Evolutionary conservation across 2,113 vertebrate genomes (phyloP).

Genomic region (Serinus canaria): DNA sequence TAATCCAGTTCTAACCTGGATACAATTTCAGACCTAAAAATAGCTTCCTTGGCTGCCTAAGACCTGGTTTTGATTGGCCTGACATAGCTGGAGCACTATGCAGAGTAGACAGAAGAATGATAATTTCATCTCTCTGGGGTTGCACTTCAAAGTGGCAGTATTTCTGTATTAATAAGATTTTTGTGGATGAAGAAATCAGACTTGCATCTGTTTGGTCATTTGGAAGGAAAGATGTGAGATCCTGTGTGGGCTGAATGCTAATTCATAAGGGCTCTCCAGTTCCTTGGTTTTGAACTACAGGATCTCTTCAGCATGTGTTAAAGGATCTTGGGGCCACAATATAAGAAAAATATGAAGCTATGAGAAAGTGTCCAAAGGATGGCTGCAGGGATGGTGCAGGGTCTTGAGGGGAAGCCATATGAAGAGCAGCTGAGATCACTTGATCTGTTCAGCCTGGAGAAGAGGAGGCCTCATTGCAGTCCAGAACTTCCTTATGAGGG

Average conservation of each 20-base stretch:
- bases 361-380: background rate
- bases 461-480: background rate
- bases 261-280: background rate
- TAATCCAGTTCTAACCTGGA: constrained; percentile 52
- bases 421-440: background rate
- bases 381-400: background rate
- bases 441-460: background rate
- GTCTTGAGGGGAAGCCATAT: accelerated
- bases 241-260: background rate
- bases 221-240: background rate
- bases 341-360: background rate
- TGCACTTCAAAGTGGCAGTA: background rate
- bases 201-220: background rate
- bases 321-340: background rate
- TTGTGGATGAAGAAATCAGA: background rate
- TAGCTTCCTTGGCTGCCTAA: constrained; percentile 15
- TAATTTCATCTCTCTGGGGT: background rate
- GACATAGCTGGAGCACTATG: background rate
- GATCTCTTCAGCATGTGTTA: background rate
- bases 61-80: background rate
- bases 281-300: background rate
- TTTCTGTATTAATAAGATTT: background rate
- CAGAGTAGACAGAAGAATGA: background rate
- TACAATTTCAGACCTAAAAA: constrained; percentile 46
- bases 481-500: background rate